phyloP scores from a whole-genome alignment of 1,140 invertebrate genomes.

The Lasioglossum albipes region DNA sequence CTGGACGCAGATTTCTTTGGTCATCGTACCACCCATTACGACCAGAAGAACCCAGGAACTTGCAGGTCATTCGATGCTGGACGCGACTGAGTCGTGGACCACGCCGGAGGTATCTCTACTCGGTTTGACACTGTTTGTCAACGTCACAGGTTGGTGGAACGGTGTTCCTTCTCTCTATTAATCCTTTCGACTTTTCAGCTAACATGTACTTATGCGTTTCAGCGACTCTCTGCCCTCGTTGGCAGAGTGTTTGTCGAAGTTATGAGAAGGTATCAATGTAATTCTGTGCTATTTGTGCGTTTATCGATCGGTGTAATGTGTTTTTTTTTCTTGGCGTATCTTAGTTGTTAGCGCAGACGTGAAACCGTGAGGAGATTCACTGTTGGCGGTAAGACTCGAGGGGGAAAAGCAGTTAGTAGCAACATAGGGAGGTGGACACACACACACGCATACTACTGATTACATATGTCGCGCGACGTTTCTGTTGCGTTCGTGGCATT shows the following conservation, averaged over 20 bases:
- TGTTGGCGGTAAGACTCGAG: slow-evolving; percentile 76
- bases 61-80: slow-evolving; percentile 37
- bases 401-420: slow-evolving; percentile 79
- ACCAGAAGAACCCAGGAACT: slow-evolving; percentile 1
- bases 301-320: slow-evolving; percentile 52
- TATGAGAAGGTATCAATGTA: slow-evolving; percentile 54
- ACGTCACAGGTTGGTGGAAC: slow-evolving; percentile 66
- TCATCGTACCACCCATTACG: slow-evolving; percentile 8
- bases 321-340: slow-evolving; percentile 56
- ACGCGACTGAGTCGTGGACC: slow-evolving; percentile 44
- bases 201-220: slow-evolving; percentile 49
- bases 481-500: slow-evolving; percentile 8
- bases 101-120: slow-evolving; percentile 62
- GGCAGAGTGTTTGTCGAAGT: slow-evolving; percentile 25
- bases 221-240: slow-evolving; percentile 40
- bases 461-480: no score
- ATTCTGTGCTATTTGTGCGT: slow-evolving; percentile 53
- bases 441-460: background rate
- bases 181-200: slow-evolving; percentile 56
- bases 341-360: slow-evolving; percentile 33
- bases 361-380: slow-evolving; percentile 16
- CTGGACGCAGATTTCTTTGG: slow-evolving; percentile 3
- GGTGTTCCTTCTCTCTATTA: slow-evolving; percentile 65
- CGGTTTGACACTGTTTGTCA: slow-evolving; percentile 67
- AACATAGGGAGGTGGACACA: slow-evolving; percentile 40